Base-by-base conservation (phyloP, 2,888 invertebrate species). In the Epirrita christyi region DNA sequence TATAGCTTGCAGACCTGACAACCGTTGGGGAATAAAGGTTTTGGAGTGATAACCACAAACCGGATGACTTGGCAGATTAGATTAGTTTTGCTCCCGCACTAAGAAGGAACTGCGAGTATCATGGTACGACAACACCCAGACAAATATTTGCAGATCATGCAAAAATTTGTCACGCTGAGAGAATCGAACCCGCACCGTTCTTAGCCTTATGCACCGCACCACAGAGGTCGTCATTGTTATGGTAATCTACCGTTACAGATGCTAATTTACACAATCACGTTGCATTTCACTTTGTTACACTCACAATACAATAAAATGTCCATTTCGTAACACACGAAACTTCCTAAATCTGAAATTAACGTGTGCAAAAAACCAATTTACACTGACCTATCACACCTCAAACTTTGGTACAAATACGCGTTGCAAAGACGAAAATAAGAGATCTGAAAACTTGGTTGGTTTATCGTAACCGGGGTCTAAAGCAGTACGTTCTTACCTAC, bases 311-410 rank as follows among this genome's bases (percentile, higher is more conserved):
- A 88, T 82, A 81, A 80, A 86, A 79, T 79, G 75, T 77, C 73
- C 76, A 76, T 88, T 88, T 81, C 84, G 76, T 84, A 87, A 86
- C 75, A 69, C 88, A 88, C 86, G 86, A 87, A 88, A 86, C 76
- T 81, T 79, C 84, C 87, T 84, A 88, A 91, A 90, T 90, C 84
- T 87, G 86, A 89, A 89, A 91, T 90, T 90, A 91, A 89, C 89
- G 90, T 88, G 88, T 80, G 71, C 73, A 71, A 68, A 64, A 70
- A 78, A 85, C 86, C 88, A 79, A 69, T 64, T 51, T 61, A 7
- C 44, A 47, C 6, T 37, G 51, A 36, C 27, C 66, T 46, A 55
- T 66, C 38, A 59, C 67, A 53, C 57, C 67, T 53, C 43, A 13
- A 52, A 55, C 55, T 56, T 69, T 51, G 60, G 38, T 47, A 57